A percentile compares a stretch with the other conserved stretches of the same genome.
These are phyloP conservation scores for Ennomos quercinarius DNA, from an alignment of 2,888 invertebrate genomes.

Conservation along the genomic window DNA sequence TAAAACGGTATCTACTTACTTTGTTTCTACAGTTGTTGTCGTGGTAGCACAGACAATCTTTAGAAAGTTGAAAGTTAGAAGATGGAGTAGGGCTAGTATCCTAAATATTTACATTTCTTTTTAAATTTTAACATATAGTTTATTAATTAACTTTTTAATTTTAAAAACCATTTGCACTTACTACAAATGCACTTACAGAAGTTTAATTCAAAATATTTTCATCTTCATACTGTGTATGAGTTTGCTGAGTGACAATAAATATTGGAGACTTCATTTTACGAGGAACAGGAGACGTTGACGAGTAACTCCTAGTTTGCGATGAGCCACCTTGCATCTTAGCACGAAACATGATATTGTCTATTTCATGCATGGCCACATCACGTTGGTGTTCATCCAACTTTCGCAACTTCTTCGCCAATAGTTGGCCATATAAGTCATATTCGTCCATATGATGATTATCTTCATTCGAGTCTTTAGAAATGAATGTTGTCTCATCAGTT, in stretches of 20 bases:
- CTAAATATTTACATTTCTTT: too few relatives aligned
- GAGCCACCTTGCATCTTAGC: slow-evolving; percentile 64
- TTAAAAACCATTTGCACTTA: too few relatives aligned
- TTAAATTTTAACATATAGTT: too few relatives aligned
- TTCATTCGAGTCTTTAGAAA: slow-evolving; percentile 48
- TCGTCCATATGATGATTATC: slow-evolving; percentile 60
- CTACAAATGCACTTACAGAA: too few relatives aligned
- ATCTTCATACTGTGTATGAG: slow-evolving; percentile 60
- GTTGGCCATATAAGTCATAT: slow-evolving; percentile 71
- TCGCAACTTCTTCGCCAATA: slow-evolving; percentile 74
- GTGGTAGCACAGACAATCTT: too few relatives aligned
- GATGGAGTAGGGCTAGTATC: too few relatives aligned
- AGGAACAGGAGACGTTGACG: slow-evolving; percentile 50
- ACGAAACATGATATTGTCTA: slow-evolving; percentile 76
- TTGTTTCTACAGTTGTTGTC: too few relatives aligned
- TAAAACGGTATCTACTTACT: too few relatives aligned
- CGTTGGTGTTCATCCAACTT: slow-evolving; percentile 74
- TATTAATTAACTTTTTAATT: too few relatives aligned
- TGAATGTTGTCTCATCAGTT: not conserved
- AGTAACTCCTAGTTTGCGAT: slow-evolving; percentile 41
- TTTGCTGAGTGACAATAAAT: slow-evolving; percentile 63
- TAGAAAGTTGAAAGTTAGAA: too few relatives aligned
- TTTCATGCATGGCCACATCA: slow-evolving; percentile 77
- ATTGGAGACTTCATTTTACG: slow-evolving; percentile 67
- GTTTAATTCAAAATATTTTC: slow-evolving; percentile 51